Percentiles rank a stretch among this genome's conserved stretches.
phyloP scores from a whole-genome alignment of 2,797 vertebrate species.

The Gymnodraco acuticeps region DNA sequence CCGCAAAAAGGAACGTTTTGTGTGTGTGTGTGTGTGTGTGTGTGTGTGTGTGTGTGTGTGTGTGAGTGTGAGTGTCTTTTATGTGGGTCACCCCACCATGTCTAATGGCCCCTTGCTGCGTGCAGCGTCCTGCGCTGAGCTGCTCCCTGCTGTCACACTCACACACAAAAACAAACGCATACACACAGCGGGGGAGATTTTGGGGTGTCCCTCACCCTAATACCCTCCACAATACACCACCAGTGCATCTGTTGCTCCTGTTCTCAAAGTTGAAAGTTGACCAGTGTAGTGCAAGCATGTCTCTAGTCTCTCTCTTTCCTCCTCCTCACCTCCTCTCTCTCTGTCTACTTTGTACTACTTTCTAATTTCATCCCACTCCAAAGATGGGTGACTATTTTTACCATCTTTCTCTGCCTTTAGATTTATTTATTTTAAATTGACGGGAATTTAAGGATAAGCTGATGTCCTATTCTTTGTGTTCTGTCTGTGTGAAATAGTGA shows the following conservation, averaged over 20 bases:
- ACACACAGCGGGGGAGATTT: conserved; percentile 80
- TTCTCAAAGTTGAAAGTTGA: conserved; percentile 84
- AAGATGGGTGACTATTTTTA: conserved; percentile 36
- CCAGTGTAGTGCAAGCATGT: conserved; percentile 71
- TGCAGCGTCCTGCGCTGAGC: conserved; percentile 84
- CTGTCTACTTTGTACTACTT: conserved; percentile 14
- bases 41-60: conserved; percentile 48
- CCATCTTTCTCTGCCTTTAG: conserved; percentile 14
- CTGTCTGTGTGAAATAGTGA: conserved; percentile 30
- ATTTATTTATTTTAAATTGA: conserved; percentile 28
- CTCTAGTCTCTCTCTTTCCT: conserved; percentile 40
- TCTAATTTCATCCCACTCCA: conserved; percentile 21
- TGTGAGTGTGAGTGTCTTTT: conserved; percentile 74
- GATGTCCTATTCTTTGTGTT: conserved; percentile 12
- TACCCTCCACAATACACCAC: conserved; percentile 78
- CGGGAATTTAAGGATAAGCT: conserved; percentile 36
- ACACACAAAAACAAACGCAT: conserved; percentile 76
- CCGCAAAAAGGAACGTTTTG: conserved; percentile 69
- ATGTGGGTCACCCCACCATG: conserved; percentile 90
- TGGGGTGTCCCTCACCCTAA: conserved; percentile 85
- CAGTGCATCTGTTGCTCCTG: conserved; percentile 84
- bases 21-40: conserved; percentile 51
- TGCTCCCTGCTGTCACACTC: conserved; percentile 82
- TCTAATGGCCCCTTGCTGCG: conserved; percentile 90
- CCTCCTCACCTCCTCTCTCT: conserved; percentile 13